Base-by-base conservation (phyloP, 2,888 invertebrate species). In the Ecliptopera silaceata region DNA sequence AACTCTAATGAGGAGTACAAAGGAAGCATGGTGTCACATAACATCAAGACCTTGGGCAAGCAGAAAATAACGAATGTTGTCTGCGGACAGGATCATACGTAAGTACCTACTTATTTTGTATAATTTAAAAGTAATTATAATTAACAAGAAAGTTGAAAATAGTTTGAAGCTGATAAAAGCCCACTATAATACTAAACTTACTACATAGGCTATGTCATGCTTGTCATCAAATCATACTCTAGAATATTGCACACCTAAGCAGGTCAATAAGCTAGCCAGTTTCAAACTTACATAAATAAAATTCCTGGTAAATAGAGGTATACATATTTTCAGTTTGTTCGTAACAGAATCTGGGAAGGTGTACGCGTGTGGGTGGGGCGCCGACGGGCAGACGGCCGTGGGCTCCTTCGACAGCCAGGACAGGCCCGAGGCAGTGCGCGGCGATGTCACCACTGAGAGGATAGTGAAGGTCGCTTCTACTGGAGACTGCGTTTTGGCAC, bases 31-130 rank as follows among this genome's bases (percentile, higher is more conserved):
- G 88, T 93, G 6, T 90, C 96, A 17, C 92, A 96, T 81, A 92
- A 93, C 56, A 94, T 97, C 47, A 85, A 91, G 44, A 86, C 90
- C 43, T 77, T 96, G 1, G 94, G 94, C 55, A 93, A 93, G 10
- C 93, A 93, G 47, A 88, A 86, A 15, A 93, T 96, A 51, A 84
- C 88, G 6, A 90, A 94, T 82, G 93, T 98, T 6, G 93, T 94
- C 66, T 97, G 98, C 82, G 98, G 98, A 0, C 98, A 97, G 82
- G 98, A 99, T 91, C 97, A 98, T 77, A 96, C 95, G 93, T 95
- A 86, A 77, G 80, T 42, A 8, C 2, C n/a, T 36, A 15, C 12
- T 1, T 4, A 12, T 34, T 4, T 5, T 36, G 6, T 36, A 2
- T 15, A 15, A 2, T 15, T 15, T 36, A 36, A 2, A 26, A 4